Conservation (phyloP, 2,888 invertebrate genomes). For the Drosophila hamatofila region DNA sequence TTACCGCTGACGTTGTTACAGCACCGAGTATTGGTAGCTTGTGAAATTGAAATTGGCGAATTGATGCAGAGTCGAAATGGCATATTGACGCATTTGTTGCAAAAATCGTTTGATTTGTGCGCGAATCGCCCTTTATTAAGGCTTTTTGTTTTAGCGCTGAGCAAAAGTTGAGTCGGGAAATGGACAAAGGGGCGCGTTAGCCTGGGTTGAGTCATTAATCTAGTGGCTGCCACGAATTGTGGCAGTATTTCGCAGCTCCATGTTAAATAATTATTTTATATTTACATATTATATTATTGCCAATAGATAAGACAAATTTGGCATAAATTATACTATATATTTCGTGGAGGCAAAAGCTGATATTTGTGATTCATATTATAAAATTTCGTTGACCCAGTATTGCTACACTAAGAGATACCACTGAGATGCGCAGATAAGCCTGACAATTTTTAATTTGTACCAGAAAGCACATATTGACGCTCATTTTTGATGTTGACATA, state of each 20-base stretch:
- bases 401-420: neutral
- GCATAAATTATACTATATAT: neutral
- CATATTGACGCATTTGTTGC: conserved; percentile 28
- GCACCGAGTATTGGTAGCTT: conserved; percentile 28
- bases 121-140: conserved; percentile 43
- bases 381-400: neutral
- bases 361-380: neutral
- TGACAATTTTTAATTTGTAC: neutral
- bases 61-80: conserved; percentile 17
- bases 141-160: conserved; percentile 11
- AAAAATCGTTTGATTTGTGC: conserved; percentile 40
- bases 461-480: neutral
- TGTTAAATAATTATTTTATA: conserved; percentile 1
- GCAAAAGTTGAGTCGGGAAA: conserved; percentile 49
- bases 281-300: neutral
- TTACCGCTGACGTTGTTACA: conserved; percentile 63
- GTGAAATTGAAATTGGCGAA: conserved; percentile 31
- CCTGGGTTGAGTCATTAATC: neutral
- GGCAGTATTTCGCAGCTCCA: neutral
- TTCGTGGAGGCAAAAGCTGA: neutral
- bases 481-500: neutral
- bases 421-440: conserved; percentile 1
- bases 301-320: neutral
- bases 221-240: neutral
- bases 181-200: neutral